Evolutionary conservation across 1,140 invertebrate species (phyloP), one percentile per base, ranked within the genome.

Genomic region (Arion vulgaris): DNA sequence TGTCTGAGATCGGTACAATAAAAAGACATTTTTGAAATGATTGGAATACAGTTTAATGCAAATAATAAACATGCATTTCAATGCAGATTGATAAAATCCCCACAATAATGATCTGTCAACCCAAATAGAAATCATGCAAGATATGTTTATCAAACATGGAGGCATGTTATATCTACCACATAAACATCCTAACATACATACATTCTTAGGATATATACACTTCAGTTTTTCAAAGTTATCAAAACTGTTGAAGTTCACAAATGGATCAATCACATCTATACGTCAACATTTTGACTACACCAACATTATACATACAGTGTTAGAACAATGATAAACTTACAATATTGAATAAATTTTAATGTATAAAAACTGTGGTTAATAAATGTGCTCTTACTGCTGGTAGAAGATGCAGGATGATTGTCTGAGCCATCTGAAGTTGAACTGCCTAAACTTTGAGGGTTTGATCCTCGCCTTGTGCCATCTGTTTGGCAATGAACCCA

Each of bases 401-500:
- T 78, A 72, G 86, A 74, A n/a, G 89, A 90, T 45, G 66, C 83
- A 49, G 88, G 86, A 49, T 83, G 82, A 5, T 85, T 85, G 38
- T 88, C 87, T 32, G 87, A 86, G 68, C 89, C 86, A 51, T 85
- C 86, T 9, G 88, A 86, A 62, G 82, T 85, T 68, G 83, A 85
- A 49, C 88, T 84, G 28, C 82, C 80, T 66, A 32, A 32, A 51
- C 85, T 83, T 23, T 83, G 74, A 1, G 81, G 73, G 28, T 38
- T 38, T 4, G 98, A 93, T 0, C 97, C 98, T 92, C 98, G 98
- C 19, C n/a, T 49, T 11, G 73, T 39, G 13, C 82, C 74, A 19
- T 69, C 32, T 45, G 81, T 82, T 17, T 69, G 77, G 36, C 83
- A 76, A 89, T 99, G 97, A 23, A 99, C 98, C 85, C 99, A 94